Conservation (phyloP, 2,888 invertebrate species). For the Lasioglossum marginatum region DNA sequence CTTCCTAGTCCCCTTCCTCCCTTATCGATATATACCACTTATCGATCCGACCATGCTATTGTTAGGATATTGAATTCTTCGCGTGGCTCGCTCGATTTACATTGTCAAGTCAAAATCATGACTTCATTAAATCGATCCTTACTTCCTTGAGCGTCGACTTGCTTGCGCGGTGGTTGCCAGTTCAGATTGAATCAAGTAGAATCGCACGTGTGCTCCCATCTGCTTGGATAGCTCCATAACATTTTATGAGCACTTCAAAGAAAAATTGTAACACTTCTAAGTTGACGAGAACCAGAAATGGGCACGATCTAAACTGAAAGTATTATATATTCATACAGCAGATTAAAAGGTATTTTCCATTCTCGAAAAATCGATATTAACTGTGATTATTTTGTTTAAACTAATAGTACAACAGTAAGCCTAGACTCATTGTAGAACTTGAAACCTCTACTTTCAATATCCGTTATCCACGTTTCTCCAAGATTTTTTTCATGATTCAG, state of each 20-base stretch:
- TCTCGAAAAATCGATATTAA: no score
- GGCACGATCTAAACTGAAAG: background rate
- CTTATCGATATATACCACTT: slow-evolving; percentile 39
- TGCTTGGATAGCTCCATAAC: background rate
- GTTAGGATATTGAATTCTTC: slow-evolving; percentile 67
- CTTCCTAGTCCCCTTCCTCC: slow-evolving; percentile 50
- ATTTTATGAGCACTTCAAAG: background rate
- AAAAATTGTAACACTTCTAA: background rate
- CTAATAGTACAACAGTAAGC: background rate
- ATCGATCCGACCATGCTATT: slow-evolving; percentile 63
- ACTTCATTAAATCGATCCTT: slow-evolving; percentile 29
- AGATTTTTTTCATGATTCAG: no score
- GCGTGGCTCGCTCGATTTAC: slow-evolving; percentile 37
- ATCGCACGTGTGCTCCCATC: background rate
- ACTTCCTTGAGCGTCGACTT: background rate
- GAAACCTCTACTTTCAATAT: background rate
- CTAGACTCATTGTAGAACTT: background rate
- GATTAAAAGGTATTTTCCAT: no score
- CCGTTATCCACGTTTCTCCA: background rate
- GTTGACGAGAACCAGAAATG: background rate
- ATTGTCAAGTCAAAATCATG: slow-evolving; percentile 11
- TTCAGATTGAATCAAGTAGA: background rate
- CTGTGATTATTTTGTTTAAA: background rate
- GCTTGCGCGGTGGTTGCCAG: background rate
- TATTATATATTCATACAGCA: background rate